Percentiles rank a stretch among this genome's conserved stretches.
Evolutionary conservation across 2,888 invertebrate genomes (phyloP).

Genomic region (Ctenicera cuprea): DNA sequence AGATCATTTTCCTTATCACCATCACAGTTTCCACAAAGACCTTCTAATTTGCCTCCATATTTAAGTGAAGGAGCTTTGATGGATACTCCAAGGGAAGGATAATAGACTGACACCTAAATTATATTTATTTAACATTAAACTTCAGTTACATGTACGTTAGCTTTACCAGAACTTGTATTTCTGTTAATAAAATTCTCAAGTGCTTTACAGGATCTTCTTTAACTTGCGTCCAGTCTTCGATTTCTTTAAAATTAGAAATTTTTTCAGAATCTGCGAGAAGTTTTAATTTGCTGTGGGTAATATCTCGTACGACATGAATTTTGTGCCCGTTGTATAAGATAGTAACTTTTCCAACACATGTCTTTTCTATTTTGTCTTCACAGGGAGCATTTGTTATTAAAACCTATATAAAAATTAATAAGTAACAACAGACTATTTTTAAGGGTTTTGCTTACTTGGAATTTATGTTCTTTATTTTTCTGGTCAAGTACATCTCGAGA

Average conservation of each 20-base stretch:
- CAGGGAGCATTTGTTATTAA: conserved; percentile 84
- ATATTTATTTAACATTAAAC: not conserved
- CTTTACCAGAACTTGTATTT: conserved; percentile 76
- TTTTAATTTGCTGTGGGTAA: conserved; percentile 63
- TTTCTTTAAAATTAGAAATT: conserved; percentile 68
- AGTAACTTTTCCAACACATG: conserved; percentile 82
- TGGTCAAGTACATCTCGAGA: conserved; percentile 77
- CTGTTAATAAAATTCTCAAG: conserved; percentile 78
- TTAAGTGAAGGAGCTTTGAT: conserved; percentile 83
- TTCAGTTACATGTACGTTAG: not conserved
- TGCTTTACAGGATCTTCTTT: conserved; percentile 77
- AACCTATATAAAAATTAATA: conserved; percentile 71
- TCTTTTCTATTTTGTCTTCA: conserved; percentile 74
- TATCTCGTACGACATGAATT: conserved; percentile 65
- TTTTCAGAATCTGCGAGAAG: conserved; percentile 73
- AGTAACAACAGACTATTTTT: not conserved
- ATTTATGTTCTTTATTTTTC: conserved; percentile 73
- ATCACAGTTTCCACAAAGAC: conserved; percentile 87
- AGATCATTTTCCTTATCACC: conserved; percentile 77
- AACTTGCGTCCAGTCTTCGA: conserved; percentile 79
- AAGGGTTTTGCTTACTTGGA: conserved; percentile 69
- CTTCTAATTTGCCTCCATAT: conserved; percentile 84
- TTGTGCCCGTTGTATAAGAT: conserved; percentile 80
- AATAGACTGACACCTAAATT: conserved; percentile 64
- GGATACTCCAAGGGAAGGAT: conserved; percentile 72